Evolutionary conservation across 1,140 invertebrate genomes (phyloP).

Genomic region (Drosophila bifasciata): DNA sequence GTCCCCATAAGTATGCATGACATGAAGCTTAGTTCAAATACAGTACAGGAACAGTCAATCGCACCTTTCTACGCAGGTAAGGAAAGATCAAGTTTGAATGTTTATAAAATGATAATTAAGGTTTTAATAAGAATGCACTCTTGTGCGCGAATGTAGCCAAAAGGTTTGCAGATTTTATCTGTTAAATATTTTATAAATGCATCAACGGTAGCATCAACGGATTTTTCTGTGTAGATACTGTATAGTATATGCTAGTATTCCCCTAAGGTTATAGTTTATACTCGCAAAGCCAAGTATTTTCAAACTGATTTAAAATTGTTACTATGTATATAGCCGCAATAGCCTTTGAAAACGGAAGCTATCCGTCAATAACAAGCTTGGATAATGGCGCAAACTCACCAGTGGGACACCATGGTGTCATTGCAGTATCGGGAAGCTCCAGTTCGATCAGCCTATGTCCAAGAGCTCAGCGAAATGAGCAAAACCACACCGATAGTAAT

Average conservation of each 20-base stretch:
- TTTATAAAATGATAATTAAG: background rate
- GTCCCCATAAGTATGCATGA: slow-evolving; percentile 92
- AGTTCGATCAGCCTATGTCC: slow-evolving; percentile 22
- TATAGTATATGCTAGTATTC: too few species aligned
- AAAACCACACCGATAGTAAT: slow-evolving; percentile 12
- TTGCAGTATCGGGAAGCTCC: slow-evolving; percentile 5
- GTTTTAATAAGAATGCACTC: background rate
- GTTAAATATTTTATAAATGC: too few species aligned
- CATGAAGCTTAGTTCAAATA: slow-evolving; percentile 87
- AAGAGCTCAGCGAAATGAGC: slow-evolving; percentile 7
- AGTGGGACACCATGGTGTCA: slow-evolving; percentile 10
- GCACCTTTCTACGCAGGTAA: slow-evolving; percentile 89
- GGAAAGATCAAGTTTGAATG: slow-evolving; percentile 15
- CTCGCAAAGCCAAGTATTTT: too few species aligned
- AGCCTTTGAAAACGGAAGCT: slow-evolving; percentile 71
- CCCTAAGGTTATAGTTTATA: too few species aligned
- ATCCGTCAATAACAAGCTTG: slow-evolving; percentile 60
- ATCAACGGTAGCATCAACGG: too few species aligned
- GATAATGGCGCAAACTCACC: slow-evolving; percentile 47
- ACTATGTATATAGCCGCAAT: slow-evolving; percentile 43
- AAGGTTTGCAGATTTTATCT: too few species aligned
- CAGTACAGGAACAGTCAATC: slow-evolving; percentile 87
- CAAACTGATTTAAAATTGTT: too few species aligned
- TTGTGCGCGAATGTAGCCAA: too few species aligned
- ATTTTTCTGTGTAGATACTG: slow-evolving; percentile 10